Evolutionary conservation across 1,140 invertebrate species (phyloP).

Genomic region (Triops cancriformis): DNA sequence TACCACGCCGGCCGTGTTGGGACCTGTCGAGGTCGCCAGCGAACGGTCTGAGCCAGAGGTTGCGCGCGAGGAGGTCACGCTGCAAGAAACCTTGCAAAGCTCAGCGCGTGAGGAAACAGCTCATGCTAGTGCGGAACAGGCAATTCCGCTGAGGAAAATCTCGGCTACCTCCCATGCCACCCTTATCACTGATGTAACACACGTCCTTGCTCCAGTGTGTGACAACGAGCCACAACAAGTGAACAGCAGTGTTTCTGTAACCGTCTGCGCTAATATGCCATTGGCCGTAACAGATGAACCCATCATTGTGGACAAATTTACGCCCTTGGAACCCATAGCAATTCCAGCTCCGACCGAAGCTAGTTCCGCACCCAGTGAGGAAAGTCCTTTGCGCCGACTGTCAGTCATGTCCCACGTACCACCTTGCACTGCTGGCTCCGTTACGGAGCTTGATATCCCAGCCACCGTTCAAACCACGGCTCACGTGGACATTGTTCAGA

Average conservation of each 20-base stretch:
- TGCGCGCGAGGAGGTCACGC: background rate
- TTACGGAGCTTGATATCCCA: background rate
- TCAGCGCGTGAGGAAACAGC: background rate
- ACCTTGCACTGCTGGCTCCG: background rate
- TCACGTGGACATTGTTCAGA: background rate
- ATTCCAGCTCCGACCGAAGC: background rate
- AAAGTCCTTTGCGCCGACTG: background rate
- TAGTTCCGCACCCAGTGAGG: background rate
- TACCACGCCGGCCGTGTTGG: background rate
- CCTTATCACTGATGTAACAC: background rate
- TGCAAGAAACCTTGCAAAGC: constrained; percentile 1
- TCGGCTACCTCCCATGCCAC: constrained; percentile 17
- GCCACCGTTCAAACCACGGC: constrained; percentile 14
- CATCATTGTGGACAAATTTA: background rate
- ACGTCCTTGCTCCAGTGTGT: background rate
- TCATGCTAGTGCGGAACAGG: background rate
- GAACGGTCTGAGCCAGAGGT: background rate
- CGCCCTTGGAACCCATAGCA: background rate
- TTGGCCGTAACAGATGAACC: constrained; percentile 14
- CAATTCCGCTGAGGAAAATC: constrained; percentile 21
- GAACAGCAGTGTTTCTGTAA: background rate
- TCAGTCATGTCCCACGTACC: background rate
- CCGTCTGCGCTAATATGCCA: background rate
- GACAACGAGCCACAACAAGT: background rate
- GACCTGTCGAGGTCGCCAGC: constrained; percentile 14